phyloP scores from a whole-genome alignment of 2,888 invertebrate genomes.

The Cephus pulcher region DNA sequence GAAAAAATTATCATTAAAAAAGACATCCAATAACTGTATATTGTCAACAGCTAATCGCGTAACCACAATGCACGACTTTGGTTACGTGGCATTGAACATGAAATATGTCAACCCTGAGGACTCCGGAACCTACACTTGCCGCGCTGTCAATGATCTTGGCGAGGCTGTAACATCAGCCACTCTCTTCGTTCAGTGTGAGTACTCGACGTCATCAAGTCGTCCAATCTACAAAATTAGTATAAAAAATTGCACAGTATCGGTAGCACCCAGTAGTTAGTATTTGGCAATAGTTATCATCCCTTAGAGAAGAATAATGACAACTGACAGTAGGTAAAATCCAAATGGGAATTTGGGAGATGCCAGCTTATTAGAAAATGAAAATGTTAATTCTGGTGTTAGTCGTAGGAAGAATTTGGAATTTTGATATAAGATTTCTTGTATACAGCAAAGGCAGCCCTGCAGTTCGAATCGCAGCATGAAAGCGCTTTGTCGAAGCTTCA shows the following conservation, averaged over 20 bases:
- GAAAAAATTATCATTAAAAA: neutral
- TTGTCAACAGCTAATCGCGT: slow-evolving; percentile 80
- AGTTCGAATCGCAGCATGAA: slow-evolving; percentile 91
- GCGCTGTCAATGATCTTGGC: slow-evolving; percentile 91
- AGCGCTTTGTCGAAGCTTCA: slow-evolving; percentile 88
- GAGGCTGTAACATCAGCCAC: slow-evolving; percentile 96
- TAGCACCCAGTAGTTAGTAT: neutral
- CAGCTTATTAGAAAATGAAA: neutral
- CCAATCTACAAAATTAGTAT: neutral
- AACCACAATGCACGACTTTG: slow-evolving; percentile 97
- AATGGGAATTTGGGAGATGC: neutral
- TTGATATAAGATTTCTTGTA: slow-evolving; percentile 36
- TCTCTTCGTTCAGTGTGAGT: slow-evolving; percentile 86
- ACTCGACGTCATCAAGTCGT: slow-evolving; percentile 8
- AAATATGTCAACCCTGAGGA: slow-evolving; percentile 96
- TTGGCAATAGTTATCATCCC: neutral
- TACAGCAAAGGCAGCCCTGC: slow-evolving; percentile 86
- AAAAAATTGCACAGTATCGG: neutral
- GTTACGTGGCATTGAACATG: slow-evolving; percentile 95
- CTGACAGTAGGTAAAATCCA: neutral
- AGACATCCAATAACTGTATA: slow-evolving; percentile 10
- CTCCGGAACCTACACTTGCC: slow-evolving; percentile 95
- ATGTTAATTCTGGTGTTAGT: neutral
- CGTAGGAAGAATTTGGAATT: neutral
- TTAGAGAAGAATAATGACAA: too few relatives aligned